phyloP scores from a whole-genome alignment of 2,888 invertebrate species.

The Campoplex capitator region DNA sequence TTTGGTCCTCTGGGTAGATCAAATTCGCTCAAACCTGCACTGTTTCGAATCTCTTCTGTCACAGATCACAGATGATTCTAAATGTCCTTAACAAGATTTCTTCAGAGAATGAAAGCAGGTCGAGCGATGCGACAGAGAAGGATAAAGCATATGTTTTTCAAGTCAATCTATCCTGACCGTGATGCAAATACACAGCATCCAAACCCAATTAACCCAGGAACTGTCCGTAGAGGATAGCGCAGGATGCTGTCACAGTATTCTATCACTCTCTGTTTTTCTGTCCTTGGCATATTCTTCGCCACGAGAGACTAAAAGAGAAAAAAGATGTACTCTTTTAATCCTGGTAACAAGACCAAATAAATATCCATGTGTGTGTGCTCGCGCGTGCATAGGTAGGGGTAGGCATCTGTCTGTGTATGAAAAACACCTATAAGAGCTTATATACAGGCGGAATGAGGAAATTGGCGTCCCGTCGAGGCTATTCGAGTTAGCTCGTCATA shows the following conservation, averaged over 20 bases:
- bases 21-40: background rate
- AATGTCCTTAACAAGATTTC: background rate
- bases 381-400: background rate
- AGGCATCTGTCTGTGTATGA: background rate
- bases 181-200: constrained; percentile 41
- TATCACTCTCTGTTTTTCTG: constrained; percentile 36
- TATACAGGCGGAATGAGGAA: constrained; percentile 27
- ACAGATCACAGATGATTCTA: background rate
- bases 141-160: constrained; percentile 28
- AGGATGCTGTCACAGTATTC: constrained; percentile 67
- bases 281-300: constrained; percentile 28
- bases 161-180: constrained; percentile 24
- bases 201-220: constrained; percentile 59
- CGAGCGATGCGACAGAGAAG: constrained; percentile 13
- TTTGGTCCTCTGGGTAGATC: background rate
- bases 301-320: background rate
- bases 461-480: constrained; percentile 59
- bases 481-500: constrained; percentile 60
- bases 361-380: background rate
- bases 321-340: constrained; percentile 47
- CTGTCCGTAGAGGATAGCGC: constrained; percentile 17
- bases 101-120: background rate
- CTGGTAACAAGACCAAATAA: constrained; percentile 35
- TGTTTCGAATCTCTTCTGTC: background rate
- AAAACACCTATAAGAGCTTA: background rate